phyloP scores from a whole-genome alignment of 2,888 invertebrate genomes.

The Brenthis daphne region DNA sequence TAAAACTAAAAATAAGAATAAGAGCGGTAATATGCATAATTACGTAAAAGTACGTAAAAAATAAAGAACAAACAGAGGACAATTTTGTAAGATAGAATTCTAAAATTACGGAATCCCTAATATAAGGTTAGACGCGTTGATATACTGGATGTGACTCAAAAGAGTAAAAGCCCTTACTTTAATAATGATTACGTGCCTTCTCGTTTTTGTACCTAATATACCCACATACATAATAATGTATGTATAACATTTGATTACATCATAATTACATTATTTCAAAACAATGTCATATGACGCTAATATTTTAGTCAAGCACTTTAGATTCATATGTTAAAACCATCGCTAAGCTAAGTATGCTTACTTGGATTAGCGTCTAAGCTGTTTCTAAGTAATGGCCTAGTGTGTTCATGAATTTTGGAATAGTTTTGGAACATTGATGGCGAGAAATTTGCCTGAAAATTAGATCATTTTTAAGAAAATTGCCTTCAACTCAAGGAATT shows the following conservation, averaged over 20 bases:
- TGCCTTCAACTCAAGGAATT: conserved; percentile 11
- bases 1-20: no score
- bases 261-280: background rate
- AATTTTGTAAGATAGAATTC: no score
- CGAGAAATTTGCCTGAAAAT: conserved; percentile 18
- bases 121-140: no score
- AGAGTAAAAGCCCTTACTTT: no score
- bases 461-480: background rate
- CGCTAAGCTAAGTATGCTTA: conserved; percentile 26
- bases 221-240: background rate
- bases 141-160: no score
- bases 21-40: no score
- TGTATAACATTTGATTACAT: background rate
- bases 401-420: conserved; percentile 34
- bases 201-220: no score
- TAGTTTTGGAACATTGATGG: conserved; percentile 16
- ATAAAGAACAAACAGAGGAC: no score
- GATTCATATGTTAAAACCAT: conserved; percentile 11
- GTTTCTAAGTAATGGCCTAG: conserved; percentile 30
- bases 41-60: no score
- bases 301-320: conserved; percentile 9
- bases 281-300: background rate
- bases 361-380: conserved; percentile 28
- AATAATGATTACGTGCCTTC: no score
- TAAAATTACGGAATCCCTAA: no score